Base-by-base conservation (phyloP, 2,888 invertebrate species). In the Tetranychus piercei region DNA sequence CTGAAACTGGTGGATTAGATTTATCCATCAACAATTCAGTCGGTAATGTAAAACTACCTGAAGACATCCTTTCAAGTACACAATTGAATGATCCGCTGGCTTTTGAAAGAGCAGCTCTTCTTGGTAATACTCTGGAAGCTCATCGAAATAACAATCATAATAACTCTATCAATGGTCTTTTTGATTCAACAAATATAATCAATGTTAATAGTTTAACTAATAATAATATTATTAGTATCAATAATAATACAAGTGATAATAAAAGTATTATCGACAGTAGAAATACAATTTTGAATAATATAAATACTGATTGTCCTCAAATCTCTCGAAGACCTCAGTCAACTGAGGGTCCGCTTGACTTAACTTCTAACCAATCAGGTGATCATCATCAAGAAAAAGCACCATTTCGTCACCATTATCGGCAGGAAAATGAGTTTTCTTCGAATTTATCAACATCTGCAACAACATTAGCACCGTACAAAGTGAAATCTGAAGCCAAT, bases 1-100 rank as follows among this genome's bases (percentile, higher is more conserved):
- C 91, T 76, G 88, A 89, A 23, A 92, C 92, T 64, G 91, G 90
- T 81, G 86, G 78, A 64, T n/a, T 84, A 85, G 1, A 73, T 23
- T 20, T 73, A 8, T 73, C 78, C 22, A 74, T 78, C 20, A 66
- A 76, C 71, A 71, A 73, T 64, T 9, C 22, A 9, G n/a, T 22
- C 11, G 22, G 69, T 20, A 22, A 20, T 11, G 34, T 69, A 20
- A 69, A 72, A 5, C 44, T 71, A n/a, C 43, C 76, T 44, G 22
- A 18, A 4, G 22, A 67, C 1, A 22, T 11, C 8, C 1, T 69
- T 20, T 69, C 20, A 23, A 22, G 4, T 23, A 6, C 69, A 69
- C 69, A 69, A 69, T 55, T 67, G 15, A 67, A 43, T 71, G 71
- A 18, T 7, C 44, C 34, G 0, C 4, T 71, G 15, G 44, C 71